Base-by-base conservation (phyloP, 2,797 vertebrate species). In the Alcedo atthis region DNA sequence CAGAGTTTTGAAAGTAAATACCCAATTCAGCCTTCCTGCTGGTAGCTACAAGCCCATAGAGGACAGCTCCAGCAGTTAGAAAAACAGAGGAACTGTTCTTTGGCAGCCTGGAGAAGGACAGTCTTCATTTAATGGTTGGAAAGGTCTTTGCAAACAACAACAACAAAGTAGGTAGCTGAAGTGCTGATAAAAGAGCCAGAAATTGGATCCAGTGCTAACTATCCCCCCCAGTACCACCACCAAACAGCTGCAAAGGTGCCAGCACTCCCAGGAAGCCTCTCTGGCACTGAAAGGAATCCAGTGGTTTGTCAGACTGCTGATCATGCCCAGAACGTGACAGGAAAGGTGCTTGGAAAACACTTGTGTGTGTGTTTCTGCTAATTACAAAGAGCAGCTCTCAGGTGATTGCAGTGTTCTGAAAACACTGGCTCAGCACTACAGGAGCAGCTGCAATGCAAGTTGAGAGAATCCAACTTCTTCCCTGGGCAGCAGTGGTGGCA, bases 1-100 rank as follows among this genome's bases (percentile, higher is more conserved):
- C 35, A n/a, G 48, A 92, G 54, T 51, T 92, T 85, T 78, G 66
- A 37, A 87, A 75, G 67, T 26, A 83, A 90, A 92, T 59, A 78
- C 6, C 71, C 33, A 68, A 87, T 58, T 32, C 21, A 22, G 15
- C 17, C 35, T 80, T 63, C 81, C 49, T 32, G n/a, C 46, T 46
- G 59, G 35, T 61, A 91, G 63, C 80, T 40, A 54, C 30, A 81
- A 66, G 24, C 10, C 37, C 59, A 67, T 0, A 45, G 45, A 55
- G 20, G 32, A 48, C 62, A 81, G 62, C 12, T 87, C 66, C 67
- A 83, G 32, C 2, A 17, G 51, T 7, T 4, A n/a, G 15, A 35
- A 57, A 84, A 88, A 62, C 26, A 76, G 21, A 1, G 42, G 18
- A 88, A 59, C 11, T 55, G 63, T 28, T 84, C 33, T 25, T 68